Conservation (phyloP, 2,888 invertebrate genomes). For the Lutraria lutraria region DNA sequence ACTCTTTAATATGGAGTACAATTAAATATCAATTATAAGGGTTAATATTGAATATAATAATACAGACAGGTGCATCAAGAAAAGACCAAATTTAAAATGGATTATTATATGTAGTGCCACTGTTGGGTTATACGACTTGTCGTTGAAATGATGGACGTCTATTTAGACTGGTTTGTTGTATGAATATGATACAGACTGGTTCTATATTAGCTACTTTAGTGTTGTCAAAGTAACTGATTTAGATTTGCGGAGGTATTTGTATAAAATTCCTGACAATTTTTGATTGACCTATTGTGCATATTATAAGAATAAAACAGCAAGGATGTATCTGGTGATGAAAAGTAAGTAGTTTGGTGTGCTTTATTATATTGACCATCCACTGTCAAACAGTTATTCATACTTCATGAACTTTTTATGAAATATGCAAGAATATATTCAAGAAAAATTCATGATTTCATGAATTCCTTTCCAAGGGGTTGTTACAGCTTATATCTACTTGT, state of each 20-base stretch:
- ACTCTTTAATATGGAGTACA: background rate
- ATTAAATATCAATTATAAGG: background rate
- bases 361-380: background rate
- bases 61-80: background rate
- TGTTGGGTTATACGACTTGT: background rate
- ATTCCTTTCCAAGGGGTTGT: too few relatives aligned
- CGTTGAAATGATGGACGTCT: background rate
- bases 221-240: background rate
- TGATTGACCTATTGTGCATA: too few relatives aligned
- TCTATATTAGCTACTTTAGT: background rate
- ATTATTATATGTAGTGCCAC: background rate
- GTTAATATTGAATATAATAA: background rate
- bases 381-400: too few relatives aligned
- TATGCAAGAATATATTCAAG: too few relatives aligned
- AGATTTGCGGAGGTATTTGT: background rate
- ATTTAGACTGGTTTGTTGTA: background rate
- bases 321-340: slow-evolving; percentile 66
- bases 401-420: too few relatives aligned
- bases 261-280: background rate
- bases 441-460: too few relatives aligned
- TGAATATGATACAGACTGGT: background rate
- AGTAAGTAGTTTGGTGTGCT: slow-evolving; percentile 51
- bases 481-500: too few relatives aligned
- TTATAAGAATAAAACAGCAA: background rate
- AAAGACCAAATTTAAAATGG: background rate